Evolutionary conservation across 2,888 invertebrate genomes (phyloP).

Genomic region (Leucozona laternaria): DNA sequence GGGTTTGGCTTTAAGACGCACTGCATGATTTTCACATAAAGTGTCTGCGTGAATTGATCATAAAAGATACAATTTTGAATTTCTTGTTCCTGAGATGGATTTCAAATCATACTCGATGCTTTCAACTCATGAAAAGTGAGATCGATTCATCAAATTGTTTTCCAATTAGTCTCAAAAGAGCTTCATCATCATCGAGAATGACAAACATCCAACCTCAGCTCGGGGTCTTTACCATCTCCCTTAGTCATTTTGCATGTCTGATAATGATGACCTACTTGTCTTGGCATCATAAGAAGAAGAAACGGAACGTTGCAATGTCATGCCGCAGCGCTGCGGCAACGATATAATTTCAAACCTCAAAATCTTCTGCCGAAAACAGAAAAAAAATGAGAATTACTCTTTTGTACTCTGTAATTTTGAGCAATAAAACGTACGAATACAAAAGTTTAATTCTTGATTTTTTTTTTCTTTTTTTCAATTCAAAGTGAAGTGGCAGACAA

Average conservation of each 20-base stretch:
- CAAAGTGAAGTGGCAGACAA: neutral
- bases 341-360: conserved; percentile 32
- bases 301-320: neutral
- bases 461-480: neutral
- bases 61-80: conserved; percentile 16
- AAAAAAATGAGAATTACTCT: conserved; percentile 31
- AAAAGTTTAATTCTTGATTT: conserved; percentile 2
- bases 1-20: neutral
- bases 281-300: neutral
- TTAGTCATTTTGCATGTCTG: conserved; percentile 13
- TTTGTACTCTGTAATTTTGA: conserved; percentile 64
- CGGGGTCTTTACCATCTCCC: neutral
- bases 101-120: neutral
- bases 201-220: neutral
- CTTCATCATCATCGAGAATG: conserved; percentile 4
- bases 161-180: conserved; percentile 4
- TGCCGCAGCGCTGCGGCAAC: neutral
- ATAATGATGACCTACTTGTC: conserved; percentile 48
- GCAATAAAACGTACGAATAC: conserved; percentile 69
- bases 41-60: conserved; percentile 1
- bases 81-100: neutral
- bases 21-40: conserved; percentile 21
- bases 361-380: conserved; percentile 30
- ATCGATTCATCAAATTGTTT: conserved; percentile 17
- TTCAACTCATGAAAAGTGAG: conserved; percentile 46